phyloP scores from a whole-genome alignment of 2,113 vertebrate species.

The Regulus satrapa region DNA sequence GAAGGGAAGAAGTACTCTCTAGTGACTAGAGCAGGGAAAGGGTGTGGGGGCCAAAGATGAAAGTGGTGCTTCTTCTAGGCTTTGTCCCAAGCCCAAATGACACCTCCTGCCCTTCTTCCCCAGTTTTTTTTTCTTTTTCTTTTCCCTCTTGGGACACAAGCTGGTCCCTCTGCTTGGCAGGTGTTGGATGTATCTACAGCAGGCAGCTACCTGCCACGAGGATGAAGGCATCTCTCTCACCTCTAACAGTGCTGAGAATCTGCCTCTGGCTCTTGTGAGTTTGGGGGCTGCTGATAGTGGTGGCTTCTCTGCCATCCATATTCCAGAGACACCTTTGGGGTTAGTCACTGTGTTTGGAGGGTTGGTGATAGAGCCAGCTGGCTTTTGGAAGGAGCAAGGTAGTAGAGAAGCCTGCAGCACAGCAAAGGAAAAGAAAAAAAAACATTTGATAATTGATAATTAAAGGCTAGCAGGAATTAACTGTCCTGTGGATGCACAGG shows the following conservation, averaged over 20 bases:
- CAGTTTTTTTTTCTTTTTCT: not conserved
- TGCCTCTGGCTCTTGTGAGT: not conserved
- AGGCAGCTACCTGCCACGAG: not conserved
- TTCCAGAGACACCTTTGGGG: not conserved
- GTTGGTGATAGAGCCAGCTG: not conserved
- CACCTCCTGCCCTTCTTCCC: not conserved
- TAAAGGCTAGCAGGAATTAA: not conserved
- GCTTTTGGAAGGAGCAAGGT: not conserved
- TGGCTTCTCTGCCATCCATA: rapidly evolving
- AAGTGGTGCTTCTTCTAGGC: not conserved
- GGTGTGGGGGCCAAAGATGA: not conserved
- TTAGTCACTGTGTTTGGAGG: not conserved
- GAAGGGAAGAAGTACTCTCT: slow-evolving; percentile 53
- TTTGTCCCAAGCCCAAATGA: not conserved
- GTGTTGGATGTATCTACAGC: not conserved
- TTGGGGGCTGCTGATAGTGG: not conserved
- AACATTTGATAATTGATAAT: not conserved
- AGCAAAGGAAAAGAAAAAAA: not conserved
- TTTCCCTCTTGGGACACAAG: not conserved
- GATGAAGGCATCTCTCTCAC: not conserved
- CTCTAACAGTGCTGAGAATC: not conserved
- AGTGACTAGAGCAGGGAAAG: slow-evolving; percentile 30
- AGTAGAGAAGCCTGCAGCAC: not conserved
- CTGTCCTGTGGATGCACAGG: not conserved
- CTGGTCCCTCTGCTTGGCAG: not conserved